Conservation (phyloP, 2,797 vertebrate species). For the Chromis chromis region DNA sequence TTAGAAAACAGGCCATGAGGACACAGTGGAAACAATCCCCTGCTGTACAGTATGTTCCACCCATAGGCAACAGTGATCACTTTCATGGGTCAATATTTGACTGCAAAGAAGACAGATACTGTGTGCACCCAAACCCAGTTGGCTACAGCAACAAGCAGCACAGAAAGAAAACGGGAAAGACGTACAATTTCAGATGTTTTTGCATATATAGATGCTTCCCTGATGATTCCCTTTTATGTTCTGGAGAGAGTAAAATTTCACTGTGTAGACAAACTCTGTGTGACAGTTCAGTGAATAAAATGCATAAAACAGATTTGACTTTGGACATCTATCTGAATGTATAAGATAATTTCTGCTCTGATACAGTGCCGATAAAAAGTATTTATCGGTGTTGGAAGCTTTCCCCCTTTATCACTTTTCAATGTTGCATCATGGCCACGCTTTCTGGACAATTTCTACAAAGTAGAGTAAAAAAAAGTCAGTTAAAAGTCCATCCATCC, state of each 20-base stretch:
- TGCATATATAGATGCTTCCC: not conserved
- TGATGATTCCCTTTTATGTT: not conserved
- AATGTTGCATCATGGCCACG: no score
- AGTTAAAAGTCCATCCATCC: no score
- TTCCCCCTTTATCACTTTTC: no score
- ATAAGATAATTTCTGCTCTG: no score
- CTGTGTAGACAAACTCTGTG: not conserved
- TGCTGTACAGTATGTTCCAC: slow-evolving; percentile 23
- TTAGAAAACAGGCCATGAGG: slow-evolving; percentile 10
- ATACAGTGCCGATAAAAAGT: no score
- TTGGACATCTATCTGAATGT: slow-evolving; percentile 1
- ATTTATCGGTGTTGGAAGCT: no score
- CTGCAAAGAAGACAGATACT: slow-evolving; percentile 6
- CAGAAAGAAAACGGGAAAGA: not conserved
- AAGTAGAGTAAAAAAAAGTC: no score
- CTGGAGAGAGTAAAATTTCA: not conserved
- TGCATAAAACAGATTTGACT: no score
- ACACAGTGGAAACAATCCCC: slow-evolving; percentile 49
- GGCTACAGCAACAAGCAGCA: not conserved
- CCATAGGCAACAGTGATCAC: slow-evolving; percentile 31
- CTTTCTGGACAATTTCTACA: no score
- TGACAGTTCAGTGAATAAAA: not conserved
- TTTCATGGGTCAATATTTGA: slow-evolving; percentile 43
- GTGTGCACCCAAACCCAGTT: not conserved
- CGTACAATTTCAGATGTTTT: not conserved